Evolutionary conservation across 2,113 vertebrate species (phyloP).

Genomic region (Sylvicapra grimmia): DNA sequence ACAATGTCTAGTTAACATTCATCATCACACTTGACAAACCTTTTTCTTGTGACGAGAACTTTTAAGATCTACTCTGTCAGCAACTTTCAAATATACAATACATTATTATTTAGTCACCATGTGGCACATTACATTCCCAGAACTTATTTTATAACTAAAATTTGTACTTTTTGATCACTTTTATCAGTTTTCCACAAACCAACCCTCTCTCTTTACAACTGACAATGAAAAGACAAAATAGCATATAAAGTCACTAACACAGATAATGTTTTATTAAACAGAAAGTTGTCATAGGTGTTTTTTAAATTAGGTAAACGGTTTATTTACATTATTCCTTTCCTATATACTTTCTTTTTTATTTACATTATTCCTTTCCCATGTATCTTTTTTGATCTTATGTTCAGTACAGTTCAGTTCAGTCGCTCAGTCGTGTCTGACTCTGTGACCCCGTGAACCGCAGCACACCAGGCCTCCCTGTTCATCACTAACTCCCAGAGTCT

Average conservation of each 20-base stretch:
- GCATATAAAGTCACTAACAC: background rate
- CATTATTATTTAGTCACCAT: background rate
- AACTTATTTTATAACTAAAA: background rate
- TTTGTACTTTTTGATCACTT: background rate
- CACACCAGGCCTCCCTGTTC: too few relatives aligned
- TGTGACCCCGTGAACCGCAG: too few relatives aligned
- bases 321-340: background rate
- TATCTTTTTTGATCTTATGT: background rate
- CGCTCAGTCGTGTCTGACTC: fast-evolving
- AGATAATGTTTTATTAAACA: background rate
- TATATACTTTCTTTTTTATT: background rate
- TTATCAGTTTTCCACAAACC: background rate
- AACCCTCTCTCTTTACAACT: background rate
- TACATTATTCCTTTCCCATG: background rate
- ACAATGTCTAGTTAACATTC: background rate
- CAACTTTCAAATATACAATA: background rate
- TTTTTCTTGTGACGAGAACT: background rate
- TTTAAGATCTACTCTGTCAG: background rate
- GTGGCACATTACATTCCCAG: background rate
- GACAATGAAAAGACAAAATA: background rate
- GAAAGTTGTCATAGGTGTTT: background rate
- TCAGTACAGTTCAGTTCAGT: too few relatives aligned
- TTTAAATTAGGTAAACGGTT: background rate
- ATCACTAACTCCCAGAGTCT: too few relatives aligned
- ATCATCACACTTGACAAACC: background rate